Percentiles rank a stretch among this genome's conserved stretches.
Evolutionary conservation across 2,888 invertebrate genomes (phyloP).

Genomic region (Gymnoscelis rufifasciata): DNA sequence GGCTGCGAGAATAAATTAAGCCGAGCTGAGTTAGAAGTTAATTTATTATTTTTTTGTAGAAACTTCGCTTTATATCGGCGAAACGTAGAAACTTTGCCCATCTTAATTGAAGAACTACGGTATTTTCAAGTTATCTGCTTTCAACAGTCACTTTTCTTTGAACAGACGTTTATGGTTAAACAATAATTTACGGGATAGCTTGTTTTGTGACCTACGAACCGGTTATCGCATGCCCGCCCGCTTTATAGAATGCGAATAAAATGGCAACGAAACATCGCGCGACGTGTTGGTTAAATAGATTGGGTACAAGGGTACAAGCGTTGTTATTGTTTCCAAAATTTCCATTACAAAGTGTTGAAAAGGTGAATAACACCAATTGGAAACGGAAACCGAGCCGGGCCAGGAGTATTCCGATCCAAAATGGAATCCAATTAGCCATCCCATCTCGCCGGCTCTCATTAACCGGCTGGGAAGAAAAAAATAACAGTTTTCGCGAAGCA

Average conservation of each 20-base stretch:
- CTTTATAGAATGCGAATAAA: conserved; percentile 22
- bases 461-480: conserved; percentile 46
- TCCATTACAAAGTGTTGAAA: conserved; percentile 45
- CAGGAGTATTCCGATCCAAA: conserved; percentile 59
- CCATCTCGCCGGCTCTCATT: conserved; percentile 62
- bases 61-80: conserved; percentile 36
- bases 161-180: not conserved
- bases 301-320: conserved; percentile 9
- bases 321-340: conserved; percentile 31
- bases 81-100: conserved; percentile 31
- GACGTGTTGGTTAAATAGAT: no score
- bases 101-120: conserved; percentile 28
- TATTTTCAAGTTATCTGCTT: conserved; percentile 2
- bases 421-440: conserved; percentile 69
- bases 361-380: conserved; percentile 49
- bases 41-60: conserved; percentile 48
- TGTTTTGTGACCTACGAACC: conserved; percentile 16
- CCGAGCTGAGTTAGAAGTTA: conserved; percentile 30
- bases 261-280: conserved; percentile 26
- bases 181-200: conserved; percentile 5
- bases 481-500: conserved; percentile 41
- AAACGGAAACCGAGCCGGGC: conserved; percentile 46
- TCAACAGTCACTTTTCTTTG: not conserved
- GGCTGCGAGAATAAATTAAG: conserved; percentile 40
- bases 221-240: conserved; percentile 18